Base-by-base conservation (phyloP, 2,888 invertebrate species). In the Polymixis lichenea region DNA sequence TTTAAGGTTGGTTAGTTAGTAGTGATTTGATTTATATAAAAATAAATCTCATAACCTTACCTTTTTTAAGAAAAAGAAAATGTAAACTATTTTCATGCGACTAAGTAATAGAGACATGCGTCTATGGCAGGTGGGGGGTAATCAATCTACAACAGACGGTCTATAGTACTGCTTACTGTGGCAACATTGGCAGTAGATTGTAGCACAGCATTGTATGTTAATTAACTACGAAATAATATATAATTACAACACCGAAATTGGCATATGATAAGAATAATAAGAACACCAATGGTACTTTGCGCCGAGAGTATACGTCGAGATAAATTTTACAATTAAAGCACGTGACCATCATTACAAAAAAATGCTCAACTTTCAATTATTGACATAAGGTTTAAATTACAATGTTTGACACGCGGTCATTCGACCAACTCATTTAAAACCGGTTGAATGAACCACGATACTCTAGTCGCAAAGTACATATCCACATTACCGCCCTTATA, bases 151-250 rank as follows among this genome's bases (percentile, higher is more conserved):
- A 76, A 86, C 76, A 89, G 86, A 89, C 80, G 85, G 88, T 83
- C 85, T 82, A 86, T 73, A 73, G 77, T 83, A 88, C 83, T 82
- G 80, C 80, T 82, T 86, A 86, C 84, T 84, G 84, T 83, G 84
- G 78, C 84, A 86, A 84, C 78, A 85, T 86, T 78, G 82, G 86
- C 76, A 89, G 85, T 85, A 89, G 88, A 87, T 88, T 90, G 95
- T 95, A 95, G 95, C 95, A 95, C 95, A 95, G 95, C 95, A 95
- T 95, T 95, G 94, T 83, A 80, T 70, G 76, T 89, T 87, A 87
- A 80, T 88, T 82, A 86, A 88, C 87, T 80, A 82, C 85, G 77
- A 83, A 79, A 77, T 84, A 87, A 82, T 58, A 77, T 78, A 74
- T 72, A 77, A 67, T 75, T 78, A 72, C 77, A 84, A 77, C 64